Conservation (phyloP, 2,113 vertebrate genomes). For the Neomonachus schauinslandi region DNA sequence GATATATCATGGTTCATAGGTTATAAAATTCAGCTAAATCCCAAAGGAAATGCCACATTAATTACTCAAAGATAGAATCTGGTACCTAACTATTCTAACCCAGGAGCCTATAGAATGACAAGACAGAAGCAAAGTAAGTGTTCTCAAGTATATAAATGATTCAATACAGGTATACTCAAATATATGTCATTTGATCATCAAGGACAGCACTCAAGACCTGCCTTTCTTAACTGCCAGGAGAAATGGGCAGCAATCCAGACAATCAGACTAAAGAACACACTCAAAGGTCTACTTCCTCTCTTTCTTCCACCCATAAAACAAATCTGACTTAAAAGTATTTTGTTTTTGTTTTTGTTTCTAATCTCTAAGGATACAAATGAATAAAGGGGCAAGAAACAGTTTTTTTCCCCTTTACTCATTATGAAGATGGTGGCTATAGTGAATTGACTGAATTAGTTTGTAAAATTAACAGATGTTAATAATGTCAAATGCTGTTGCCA, state of each 20-base stretch:
- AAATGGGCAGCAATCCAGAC: neutral
- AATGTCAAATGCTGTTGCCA: neutral
- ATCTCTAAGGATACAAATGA: constrained; percentile 42
- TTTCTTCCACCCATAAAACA: constrained; percentile 18
- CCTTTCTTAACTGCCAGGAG: constrained; percentile 38
- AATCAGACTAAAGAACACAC: constrained; percentile 7
- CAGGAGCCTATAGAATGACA: constrained; percentile 46
- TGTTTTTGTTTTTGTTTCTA: neutral
- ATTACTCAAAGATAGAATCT: neutral
- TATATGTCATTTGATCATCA: neutral
- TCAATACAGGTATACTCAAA: neutral
- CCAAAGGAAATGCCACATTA: constrained; percentile 3
- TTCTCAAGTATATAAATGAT: neutral
- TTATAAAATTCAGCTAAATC: constrained; percentile 20
- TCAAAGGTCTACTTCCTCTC: neutral
- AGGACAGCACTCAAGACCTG: neutral
- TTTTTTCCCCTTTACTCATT: neutral
- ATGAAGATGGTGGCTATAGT: neutral
- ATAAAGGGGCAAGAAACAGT: neutral
- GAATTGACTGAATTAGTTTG: neutral
- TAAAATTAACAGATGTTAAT: constrained; percentile 18
- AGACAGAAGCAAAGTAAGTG: neutral
- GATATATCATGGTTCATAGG: neutral
- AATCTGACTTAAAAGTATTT: neutral
- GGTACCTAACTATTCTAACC: neutral